These are phyloP conservation scores for Rhabdomys dilectus DNA, from an alignment of 2,113 vertebrate genomes.

Conservation along the genomic window DNA sequence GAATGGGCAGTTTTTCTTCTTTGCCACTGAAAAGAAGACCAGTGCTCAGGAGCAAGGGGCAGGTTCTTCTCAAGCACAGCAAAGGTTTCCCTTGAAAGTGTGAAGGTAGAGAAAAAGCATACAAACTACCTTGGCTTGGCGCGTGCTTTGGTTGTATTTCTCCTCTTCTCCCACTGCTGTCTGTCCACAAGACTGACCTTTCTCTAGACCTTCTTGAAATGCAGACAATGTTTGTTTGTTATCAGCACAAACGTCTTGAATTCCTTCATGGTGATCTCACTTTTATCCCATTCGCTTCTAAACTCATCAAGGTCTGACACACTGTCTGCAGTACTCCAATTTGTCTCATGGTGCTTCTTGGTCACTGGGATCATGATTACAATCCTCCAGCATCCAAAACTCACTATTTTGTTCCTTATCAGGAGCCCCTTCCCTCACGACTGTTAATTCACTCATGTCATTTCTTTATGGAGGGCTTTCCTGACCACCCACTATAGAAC, in stretches of 20 bases:
- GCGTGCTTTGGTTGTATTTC: neutral
- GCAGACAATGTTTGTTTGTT: neutral
- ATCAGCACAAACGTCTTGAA: neutral
- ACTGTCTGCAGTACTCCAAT: neutral
- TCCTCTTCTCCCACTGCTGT: neutral
- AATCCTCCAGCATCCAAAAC: neutral
- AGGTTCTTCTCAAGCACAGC: neutral
- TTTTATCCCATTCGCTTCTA: neutral
- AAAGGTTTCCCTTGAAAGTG: neutral
- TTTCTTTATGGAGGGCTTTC: neutral
- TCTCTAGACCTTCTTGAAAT: slow-evolving; percentile 38
- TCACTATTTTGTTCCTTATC: neutral
- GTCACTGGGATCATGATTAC: neutral
- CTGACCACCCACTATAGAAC: too few species aligned
- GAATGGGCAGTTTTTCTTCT: neutral
- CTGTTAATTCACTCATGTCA: neutral
- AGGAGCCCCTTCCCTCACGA: neutral
- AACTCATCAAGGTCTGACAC: neutral
- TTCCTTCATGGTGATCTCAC: neutral
- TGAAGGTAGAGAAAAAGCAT: neutral
- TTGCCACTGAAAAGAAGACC: neutral
- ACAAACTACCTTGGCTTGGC: neutral
- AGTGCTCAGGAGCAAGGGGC: neutral
- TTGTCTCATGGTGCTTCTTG: neutral
- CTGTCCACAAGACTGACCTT: neutral